Base-by-base conservation (phyloP, 1,140 invertebrate species). In the Leguminivora glycinivorella region DNA sequence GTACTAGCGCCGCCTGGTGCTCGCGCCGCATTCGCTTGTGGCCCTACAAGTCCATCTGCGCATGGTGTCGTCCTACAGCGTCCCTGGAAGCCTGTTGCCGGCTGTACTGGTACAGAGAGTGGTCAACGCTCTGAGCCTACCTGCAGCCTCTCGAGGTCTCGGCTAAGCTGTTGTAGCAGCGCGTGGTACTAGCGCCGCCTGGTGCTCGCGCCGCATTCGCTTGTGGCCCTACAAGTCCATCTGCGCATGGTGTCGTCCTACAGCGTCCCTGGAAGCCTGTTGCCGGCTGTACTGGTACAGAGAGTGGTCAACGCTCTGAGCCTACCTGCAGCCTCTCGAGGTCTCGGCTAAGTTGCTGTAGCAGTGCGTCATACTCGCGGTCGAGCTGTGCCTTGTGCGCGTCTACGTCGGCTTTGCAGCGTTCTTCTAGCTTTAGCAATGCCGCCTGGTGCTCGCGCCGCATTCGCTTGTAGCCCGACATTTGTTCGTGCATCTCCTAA, bases 401-500 rank as follows among this genome's bases (percentile, higher is more conserved):
- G 83, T 99, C 99, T 95, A 99, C 98, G 92, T 99, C 98, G 77
- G 96, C 94, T 91, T 97, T 96, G 93, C 98, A 99, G 78, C 96
- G 96, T 88, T 98, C 97, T 92, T 99, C 99, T 79, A 99, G 92
- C 90, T 96, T 96, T 26, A 95, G 83, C 82, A 99, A 93, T 76
- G 98, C 98, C 79, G 97, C 97, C 91, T 99, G 98, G 92, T 99
- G 98, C 88, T 99, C 98, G 68, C 98, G 94, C 72, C 98, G 94
- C 96, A 99, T 98, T 72, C 98, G 94, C 92, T 99, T 99, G 90
- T 99, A 99, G 4, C 98, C 98, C 56, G 97, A 97, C 97, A 99
- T 99, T 92, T 99, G 98, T 92, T 99, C 98, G 90, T 99, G 97
- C 96, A 99, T 98, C 92, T 99, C 98, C 93, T 99, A 97, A 2